Evolutionary conservation across 1,140 invertebrate genomes (phyloP), one percentile per base, ranked within the genome.

Genomic region (Trialeurodes vaporariorum): DNA sequence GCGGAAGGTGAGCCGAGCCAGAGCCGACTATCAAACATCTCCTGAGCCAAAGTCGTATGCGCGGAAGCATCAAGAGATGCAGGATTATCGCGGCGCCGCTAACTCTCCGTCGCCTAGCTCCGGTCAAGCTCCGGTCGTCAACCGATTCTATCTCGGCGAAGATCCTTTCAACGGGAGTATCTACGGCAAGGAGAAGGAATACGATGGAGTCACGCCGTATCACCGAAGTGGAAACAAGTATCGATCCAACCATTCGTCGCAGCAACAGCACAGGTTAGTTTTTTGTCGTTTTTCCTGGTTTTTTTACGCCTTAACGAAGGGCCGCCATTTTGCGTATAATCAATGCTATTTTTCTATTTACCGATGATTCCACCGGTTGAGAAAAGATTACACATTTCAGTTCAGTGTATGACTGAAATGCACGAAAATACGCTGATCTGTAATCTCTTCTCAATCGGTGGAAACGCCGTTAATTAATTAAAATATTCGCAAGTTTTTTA

Each of bases 81-180:
- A 27, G 71, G 69, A 66, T 67, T 65, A 60, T 68, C 67, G 64
- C 71, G 70, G 64, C 27, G 70, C 34, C 64, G 69, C 59, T 68
- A 71, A 17, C 63, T 63, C 58, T 26, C 67, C 24, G 34, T 9
- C 34, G 61, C 71, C 60, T 17, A 40, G 12, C 27, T 25, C 2
- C 61, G 80, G 83, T 72, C 78, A 82, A 62, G 76, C 77, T 0
- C 68, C 76, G 25, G 72, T 73, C 1, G 70, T 69, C n/a, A 64
- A 72, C 64, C 73, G 70, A 66, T 92, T 90, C 77, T 91, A 92
- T 75, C 80, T 91, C 49, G 89, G 89, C 13, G 89, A 92, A 78
- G 88, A 91, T 81, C 89, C 89, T 2, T 91, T 89, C 75, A 86
- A 84, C 27, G 88, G 87, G 66, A 89, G 86, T 74, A 88, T 90